Evolutionary conservation across 1,140 invertebrate species (phyloP).

Genomic region (Ectropis grisescens): DNA sequence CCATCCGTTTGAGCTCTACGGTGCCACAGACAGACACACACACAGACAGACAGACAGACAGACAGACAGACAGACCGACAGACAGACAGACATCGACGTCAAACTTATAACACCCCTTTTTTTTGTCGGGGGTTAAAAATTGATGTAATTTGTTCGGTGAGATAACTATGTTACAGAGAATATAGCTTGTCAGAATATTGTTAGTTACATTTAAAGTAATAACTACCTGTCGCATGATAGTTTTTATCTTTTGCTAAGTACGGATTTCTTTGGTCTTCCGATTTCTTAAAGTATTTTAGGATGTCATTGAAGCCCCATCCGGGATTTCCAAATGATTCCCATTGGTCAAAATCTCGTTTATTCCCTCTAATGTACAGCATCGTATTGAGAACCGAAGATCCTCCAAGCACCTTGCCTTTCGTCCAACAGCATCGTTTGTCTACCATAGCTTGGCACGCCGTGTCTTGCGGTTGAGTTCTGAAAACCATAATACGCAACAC

Average conservation of each 20-base stretch:
- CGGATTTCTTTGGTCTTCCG: constrained; percentile 86
- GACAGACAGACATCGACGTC: too few species aligned
- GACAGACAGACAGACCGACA: too few species aligned
- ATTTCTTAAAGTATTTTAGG: constrained; percentile 90
- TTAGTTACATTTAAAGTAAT: too few species aligned
- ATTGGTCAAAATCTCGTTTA: constrained; percentile 89
- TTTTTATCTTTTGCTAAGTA: constrained; percentile 79
- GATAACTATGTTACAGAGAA: too few species aligned
- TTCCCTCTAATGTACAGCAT: constrained; percentile 96
- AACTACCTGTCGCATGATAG: constrained; percentile 79
- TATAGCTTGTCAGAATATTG: too few species aligned
- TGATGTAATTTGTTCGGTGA: too few species aligned
- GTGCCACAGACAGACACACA: too few species aligned
- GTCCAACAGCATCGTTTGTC: constrained; percentile 88
- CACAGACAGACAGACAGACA: too few species aligned
- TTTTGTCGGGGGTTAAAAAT: too few species aligned
- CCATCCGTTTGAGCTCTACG: too few species aligned
- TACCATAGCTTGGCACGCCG: constrained; percentile 88
- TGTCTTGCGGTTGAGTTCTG: constrained; percentile 85
- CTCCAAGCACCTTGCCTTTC: constrained; percentile 87
- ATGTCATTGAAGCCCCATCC: constrained; percentile 93
- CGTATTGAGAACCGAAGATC: constrained; percentile 87
- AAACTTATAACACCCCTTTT: too few species aligned
- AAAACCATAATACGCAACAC: too few species aligned
- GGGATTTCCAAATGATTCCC: constrained; percentile 88